A percentile compares a stretch with the other conserved stretches of the same genome.
Evolutionary conservation across 2,888 invertebrate genomes (phyloP).

Genomic region (Erebia aethiops): DNA sequence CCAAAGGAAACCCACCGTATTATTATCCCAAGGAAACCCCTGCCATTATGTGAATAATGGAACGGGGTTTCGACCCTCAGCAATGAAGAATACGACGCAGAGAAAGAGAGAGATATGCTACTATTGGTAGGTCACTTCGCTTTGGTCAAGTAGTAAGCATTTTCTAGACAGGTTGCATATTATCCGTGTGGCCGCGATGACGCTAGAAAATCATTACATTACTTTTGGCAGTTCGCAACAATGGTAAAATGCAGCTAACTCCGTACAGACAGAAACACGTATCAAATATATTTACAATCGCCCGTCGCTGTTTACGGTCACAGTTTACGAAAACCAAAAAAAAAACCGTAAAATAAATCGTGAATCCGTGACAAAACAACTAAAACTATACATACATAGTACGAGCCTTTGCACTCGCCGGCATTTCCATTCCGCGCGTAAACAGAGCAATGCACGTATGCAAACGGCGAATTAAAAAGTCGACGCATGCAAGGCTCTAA

Average conservation of each 20-base stretch:
- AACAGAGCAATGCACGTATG: not conserved
- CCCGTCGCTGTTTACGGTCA: constrained; percentile 47
- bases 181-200: constrained; percentile 45
- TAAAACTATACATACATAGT: constrained; percentile 60
- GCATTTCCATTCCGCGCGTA: not conserved
- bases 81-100: too few species aligned
- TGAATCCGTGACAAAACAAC: constrained; percentile 43
- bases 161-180: constrained; percentile 36
- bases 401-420: constrained; percentile 23
- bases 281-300: constrained; percentile 71
- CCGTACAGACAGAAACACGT: constrained; percentile 64
- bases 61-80: too few species aligned
- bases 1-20: too few species aligned
- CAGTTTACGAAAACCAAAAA: constrained; percentile 51
- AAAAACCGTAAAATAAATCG: constrained; percentile 49
- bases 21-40: too few species aligned
- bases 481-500: not conserved
- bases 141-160: constrained; percentile 4
- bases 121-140: too few species aligned
- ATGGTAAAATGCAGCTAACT: constrained; percentile 81
- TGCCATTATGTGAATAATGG: too few species aligned
- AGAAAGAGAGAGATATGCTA: too few species aligned
- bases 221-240: constrained; percentile 81
- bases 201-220: constrained; percentile 77
- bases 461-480: not conserved